Evolutionary conservation across 2,888 invertebrate genomes (phyloP), one percentile per base, ranked within the genome.

Genomic region (Caenorhabditis angaria): DNA sequence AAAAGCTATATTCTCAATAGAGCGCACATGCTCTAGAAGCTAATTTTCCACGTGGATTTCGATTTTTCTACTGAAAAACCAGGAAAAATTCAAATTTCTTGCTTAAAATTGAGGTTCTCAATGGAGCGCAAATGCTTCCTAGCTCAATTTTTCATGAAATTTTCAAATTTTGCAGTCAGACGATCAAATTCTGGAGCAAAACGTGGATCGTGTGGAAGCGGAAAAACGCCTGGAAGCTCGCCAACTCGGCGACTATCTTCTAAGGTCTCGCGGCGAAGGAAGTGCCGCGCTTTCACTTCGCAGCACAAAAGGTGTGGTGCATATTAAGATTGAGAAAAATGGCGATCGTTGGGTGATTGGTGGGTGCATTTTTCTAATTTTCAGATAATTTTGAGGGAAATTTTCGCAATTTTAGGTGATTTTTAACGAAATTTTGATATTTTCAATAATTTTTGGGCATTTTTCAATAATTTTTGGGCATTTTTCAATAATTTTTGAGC

Each of bases 321-420:
- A 85, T 70, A 85, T 85, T 35, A 85, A 85, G 75, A 69, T 85
- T 24, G 85, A 85, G 65, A 71, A 76, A 55, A 80, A 80, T 32
- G 80, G 78, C 0, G 77, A 77, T 50, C 69, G 74, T 57, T 85
- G 85, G 85, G 75, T 85, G 6, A 76, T 85, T 27, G 85, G 80
- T 70, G 77, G 82, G 69, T 77, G 3, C 10, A 3, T 4, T 54
- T 54, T 10, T 4, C 4, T 14, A 54, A 14, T 27, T 54, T n/a
- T n/a, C n/a, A n/a, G n/a, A n/a, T n/a, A n/a, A n/a, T n/a, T n/a
- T n/a, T n/a, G n/a, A n/a, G n/a, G n/a, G n/a, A n/a, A n/a, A n/a
- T n/a, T n/a, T n/a, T n/a, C n/a, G n/a, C n/a, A n/a, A n/a, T n/a
- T n/a, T n/a, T n/a, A n/a, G n/a, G n/a, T n/a, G n/a, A n/a, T n/a